Conservation (phyloP, 2,797 vertebrate species). For the Enteromius unitaeniatus region DNA sequence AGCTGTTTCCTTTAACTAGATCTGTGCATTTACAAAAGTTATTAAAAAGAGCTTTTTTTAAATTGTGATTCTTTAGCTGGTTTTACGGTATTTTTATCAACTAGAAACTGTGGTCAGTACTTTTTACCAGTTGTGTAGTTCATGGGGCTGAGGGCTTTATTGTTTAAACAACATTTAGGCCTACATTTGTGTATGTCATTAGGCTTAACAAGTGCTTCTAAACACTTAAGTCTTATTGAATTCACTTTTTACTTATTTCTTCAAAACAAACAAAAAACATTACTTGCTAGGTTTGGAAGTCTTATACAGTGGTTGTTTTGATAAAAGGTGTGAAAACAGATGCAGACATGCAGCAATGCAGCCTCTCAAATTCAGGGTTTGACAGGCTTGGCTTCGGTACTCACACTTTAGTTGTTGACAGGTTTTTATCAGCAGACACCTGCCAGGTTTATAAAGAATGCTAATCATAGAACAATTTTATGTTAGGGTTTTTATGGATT, state of each 20-base stretch:
- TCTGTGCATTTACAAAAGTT: not conserved
- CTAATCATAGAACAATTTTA: not conserved
- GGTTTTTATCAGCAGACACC: not conserved
- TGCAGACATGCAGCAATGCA: not conserved
- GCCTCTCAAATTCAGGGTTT: too few species aligned
- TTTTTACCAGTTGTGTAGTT: not conserved
- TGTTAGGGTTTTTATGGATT: slow-evolving; percentile 1
- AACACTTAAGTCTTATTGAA: not conserved
- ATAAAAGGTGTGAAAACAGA: not conserved
- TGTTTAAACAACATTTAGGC: not conserved
- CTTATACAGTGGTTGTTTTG: not conserved
- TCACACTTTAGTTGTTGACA: slow-evolving; percentile 7
- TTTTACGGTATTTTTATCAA: too few species aligned
- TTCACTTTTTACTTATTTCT: not conserved
- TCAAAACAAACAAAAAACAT: not conserved
- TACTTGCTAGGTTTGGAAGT: not conserved
- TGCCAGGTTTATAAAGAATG: not conserved
- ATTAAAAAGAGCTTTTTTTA: too few species aligned
- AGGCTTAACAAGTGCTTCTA: not conserved
- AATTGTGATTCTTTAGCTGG: too few species aligned
- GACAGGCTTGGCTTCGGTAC: not conserved
- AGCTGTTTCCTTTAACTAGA: not conserved
- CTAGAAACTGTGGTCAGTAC: not conserved
- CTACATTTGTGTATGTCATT: not conserved
- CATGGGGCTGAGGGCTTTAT: not conserved